Percentiles rank a stretch among this genome's conserved stretches.
These are phyloP conservation scores for Bovichtus variegatus DNA, from an alignment of 2,797 vertebrate genomes.

Conservation along the genomic window DNA sequence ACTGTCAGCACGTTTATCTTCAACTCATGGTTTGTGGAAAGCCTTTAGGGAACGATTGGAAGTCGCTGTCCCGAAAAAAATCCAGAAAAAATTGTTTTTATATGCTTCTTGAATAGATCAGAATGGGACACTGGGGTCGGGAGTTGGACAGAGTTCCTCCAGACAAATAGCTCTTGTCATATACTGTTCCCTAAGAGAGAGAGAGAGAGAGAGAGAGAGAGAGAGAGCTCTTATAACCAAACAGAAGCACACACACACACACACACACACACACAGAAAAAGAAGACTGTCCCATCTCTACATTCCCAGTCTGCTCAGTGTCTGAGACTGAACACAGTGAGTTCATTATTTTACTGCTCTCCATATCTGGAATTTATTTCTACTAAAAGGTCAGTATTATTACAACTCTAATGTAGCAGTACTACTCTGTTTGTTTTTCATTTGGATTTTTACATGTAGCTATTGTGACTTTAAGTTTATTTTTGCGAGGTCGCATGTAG, in stretches of 20 bases:
- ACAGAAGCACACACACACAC: conserved; percentile 24
- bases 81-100: not conserved
- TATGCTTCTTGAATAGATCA: conserved; percentile 20
- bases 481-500: not conserved
- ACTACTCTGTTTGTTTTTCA: not conserved
- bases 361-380: conserved; percentile 32
- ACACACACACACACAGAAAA: too few relatives aligned
- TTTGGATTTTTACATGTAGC: not conserved
- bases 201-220: conserved; percentile 19
- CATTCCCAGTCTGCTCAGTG: conserved; percentile 44
- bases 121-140: conserved; percentile 14
- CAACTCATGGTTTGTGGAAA: not conserved
- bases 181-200: conserved; percentile 21
- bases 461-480: not conserved
- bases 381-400: conserved; percentile 37
- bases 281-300: conserved; percentile 44
- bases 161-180: conserved; percentile 59
- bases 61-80: not conserved
- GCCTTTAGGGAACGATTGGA: not conserved
- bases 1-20: not conserved
- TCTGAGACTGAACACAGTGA: conserved; percentile 19
- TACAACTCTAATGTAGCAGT: not conserved
- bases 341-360: conserved; percentile 7
- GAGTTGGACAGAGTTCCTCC: conserved; percentile 24
- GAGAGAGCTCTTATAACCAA: conserved; percentile 47